A percentile compares a stretch with the other conserved stretches of the same genome.
Conservation (phyloP, 2,888 invertebrate genomes). For the Hyles lineata region DNA sequence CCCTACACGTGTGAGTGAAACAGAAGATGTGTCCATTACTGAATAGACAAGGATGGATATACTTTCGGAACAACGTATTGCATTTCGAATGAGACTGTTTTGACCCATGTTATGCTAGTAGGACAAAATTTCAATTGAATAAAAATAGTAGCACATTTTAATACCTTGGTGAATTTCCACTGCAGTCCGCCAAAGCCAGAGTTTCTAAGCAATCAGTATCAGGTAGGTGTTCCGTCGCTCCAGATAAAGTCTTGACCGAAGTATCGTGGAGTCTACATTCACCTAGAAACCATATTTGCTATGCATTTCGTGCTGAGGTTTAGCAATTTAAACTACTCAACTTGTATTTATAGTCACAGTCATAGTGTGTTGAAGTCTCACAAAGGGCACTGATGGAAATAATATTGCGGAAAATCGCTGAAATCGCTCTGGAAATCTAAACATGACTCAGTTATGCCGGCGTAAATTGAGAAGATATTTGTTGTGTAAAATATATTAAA, state of each 20-base stretch:
- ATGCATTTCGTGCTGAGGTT: not conserved
- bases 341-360: too few species aligned
- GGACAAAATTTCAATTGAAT: not conserved
- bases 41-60: not conserved
- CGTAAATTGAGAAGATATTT: too few species aligned
- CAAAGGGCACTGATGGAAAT: too few species aligned
- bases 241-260: conserved; percentile 51
- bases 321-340: too few species aligned
- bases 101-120: conserved; percentile 1
- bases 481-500: too few species aligned
- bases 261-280: conserved; percentile 57
- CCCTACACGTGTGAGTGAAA: not conserved
- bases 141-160: not conserved
- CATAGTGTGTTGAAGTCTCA: too few species aligned
- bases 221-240: conserved; percentile 37
- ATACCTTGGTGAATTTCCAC: conserved; percentile 51
- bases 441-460: too few species aligned
- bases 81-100: not conserved
- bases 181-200: conserved; percentile 58
- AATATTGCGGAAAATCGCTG: too few species aligned
- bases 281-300: conserved; percentile 43
- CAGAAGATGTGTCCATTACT: not conserved
- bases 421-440: too few species aligned
- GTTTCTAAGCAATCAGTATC: conserved; percentile 43
- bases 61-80: not conserved